These are phyloP conservation scores for Pogoniulus pusillus DNA, from an alignment of 2,797 vertebrate genomes.

Conservation along the genomic window DNA sequence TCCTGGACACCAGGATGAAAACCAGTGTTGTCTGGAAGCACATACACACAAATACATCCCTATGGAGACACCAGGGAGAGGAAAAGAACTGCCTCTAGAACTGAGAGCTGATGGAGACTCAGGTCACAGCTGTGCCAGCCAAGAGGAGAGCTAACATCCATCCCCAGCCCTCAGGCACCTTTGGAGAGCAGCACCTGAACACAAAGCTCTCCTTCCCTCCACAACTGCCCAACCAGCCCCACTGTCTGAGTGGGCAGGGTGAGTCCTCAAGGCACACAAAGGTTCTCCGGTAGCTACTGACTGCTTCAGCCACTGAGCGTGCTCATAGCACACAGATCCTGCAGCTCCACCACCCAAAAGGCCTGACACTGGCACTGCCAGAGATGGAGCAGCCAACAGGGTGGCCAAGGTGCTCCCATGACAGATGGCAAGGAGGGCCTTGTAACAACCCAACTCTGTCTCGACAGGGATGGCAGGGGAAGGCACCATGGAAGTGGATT, in stretches of 20 bases:
- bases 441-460: background rate
- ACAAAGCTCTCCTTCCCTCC: background rate
- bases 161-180: background rate
- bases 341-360: background rate
- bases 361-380: background rate
- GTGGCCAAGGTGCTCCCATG: background rate
- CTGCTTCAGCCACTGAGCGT: background rate
- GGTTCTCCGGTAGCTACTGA: background rate
- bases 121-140: background rate
- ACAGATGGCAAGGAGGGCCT: background rate
- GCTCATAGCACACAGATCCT: background rate
- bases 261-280: background rate
- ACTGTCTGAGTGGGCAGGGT: background rate
- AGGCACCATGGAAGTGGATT: background rate
- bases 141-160: background rate
- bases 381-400: background rate
- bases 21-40: background rate
- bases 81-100: background rate
- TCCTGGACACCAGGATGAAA: background rate
- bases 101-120: background rate
- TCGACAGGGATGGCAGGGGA: background rate
- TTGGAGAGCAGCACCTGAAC: background rate
- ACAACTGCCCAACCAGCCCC: background rate
- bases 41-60: fast-evolving
- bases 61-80: background rate